phyloP scores from a whole-genome alignment of 2,113 vertebrate species.

The Thalassarche chlororhynchos region DNA sequence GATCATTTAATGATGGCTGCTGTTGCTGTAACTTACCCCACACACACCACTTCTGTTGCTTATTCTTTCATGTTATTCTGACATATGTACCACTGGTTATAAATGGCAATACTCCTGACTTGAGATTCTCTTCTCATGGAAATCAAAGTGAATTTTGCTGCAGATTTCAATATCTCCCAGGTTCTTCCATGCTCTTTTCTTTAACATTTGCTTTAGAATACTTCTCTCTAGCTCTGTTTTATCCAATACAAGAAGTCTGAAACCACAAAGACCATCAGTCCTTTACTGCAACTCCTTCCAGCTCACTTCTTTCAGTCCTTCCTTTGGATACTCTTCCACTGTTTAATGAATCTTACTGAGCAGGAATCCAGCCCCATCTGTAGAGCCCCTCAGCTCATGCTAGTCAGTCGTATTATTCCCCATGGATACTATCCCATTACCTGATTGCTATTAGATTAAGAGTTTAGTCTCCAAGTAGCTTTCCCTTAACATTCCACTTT shows the following conservation, averaged over 20 bases:
- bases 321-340: background rate
- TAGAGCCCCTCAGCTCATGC: background rate
- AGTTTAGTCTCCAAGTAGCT: background rate
- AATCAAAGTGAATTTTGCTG: background rate
- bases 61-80: background rate
- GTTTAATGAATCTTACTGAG: background rate
- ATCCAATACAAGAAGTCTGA: background rate
- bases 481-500: background rate
- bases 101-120: background rate
- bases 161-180: background rate
- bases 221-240: background rate
- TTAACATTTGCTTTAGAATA: background rate
- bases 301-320: background rate
- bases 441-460: background rate
- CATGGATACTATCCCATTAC: background rate
- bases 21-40: background rate
- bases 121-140: background rate
- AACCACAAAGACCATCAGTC: background rate
- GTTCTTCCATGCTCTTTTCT: background rate
- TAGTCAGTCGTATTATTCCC: background rate
- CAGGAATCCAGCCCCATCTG: background rate
- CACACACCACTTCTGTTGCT: background rate
- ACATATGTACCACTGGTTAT: background rate
- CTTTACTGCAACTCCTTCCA: background rate
- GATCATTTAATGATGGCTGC: background rate